A percentile compares a stretch with the other conserved stretches of the same genome.
Evolutionary conservation across 2,797 vertebrate species (phyloP).

Genomic region (Anolis apletophallus): DNA sequence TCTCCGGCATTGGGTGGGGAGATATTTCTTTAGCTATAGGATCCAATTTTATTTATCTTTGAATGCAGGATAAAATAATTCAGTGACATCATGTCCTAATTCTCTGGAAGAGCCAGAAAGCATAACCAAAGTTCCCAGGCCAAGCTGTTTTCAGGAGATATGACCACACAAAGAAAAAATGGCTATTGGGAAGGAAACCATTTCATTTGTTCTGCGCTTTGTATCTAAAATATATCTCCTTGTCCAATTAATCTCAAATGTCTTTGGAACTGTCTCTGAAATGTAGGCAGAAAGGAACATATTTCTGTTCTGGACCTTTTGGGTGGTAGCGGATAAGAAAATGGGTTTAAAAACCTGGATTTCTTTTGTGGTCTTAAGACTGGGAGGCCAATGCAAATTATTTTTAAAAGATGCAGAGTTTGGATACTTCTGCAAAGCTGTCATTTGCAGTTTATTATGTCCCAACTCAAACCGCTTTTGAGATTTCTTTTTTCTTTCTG

Average conservation of each 20-base stretch:
- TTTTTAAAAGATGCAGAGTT: not conserved
- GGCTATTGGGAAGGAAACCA: conserved; percentile 63
- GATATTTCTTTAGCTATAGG: conserved; percentile 4
- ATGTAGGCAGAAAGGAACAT: conserved; percentile 63
- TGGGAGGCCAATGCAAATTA: not conserved
- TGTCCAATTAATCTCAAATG: conserved; percentile 64
- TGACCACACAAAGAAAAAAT: fast-evolving
- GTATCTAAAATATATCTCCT: conserved; percentile 63
- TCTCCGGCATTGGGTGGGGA: not conserved
- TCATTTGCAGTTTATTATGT: not conserved
- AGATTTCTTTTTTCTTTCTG: too few relatives aligned
- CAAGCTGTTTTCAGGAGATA: conserved; percentile 49
- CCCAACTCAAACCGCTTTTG: not conserved
- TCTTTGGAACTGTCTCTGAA: conserved; percentile 57
- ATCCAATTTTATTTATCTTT: conserved; percentile 26
- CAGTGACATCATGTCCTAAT: conserved; percentile 10
- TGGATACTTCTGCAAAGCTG: not conserved
- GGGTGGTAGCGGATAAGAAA: not conserved
- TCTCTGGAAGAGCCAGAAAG: conserved; percentile 53
- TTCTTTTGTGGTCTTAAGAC: conserved; percentile 25
- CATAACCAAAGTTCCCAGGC: conserved; percentile 33
- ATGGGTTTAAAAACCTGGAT: conserved; percentile 33
- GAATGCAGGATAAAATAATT: not conserved
- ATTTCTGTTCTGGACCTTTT: conserved; percentile 54
- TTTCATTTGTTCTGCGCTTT: conserved; percentile 40